Conservation (phyloP, 2,888 invertebrate species). For the Drosophila maculinotata region DNA sequence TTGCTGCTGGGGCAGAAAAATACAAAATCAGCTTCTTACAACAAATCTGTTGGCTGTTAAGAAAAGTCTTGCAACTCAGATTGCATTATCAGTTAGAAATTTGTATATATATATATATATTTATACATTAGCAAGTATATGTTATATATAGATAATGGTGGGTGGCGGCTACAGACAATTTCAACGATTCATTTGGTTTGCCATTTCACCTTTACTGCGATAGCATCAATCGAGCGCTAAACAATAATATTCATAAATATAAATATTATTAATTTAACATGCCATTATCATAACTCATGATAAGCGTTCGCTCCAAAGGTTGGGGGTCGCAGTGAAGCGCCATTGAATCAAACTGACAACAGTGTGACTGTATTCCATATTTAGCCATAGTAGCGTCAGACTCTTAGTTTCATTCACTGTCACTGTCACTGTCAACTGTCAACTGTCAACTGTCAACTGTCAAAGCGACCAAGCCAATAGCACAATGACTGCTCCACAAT, state of each 20-base stretch:
- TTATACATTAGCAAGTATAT: no score
- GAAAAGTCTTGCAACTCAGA: no score
- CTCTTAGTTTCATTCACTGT: constrained; percentile 4
- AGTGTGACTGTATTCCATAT: constrained; percentile 36
- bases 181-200: constrained; percentile 26
- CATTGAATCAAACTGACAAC: constrained; percentile 50
- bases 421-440: constrained; percentile 24
- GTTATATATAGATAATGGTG: not conserved
- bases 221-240: constrained; percentile 38
- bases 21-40: not conserved
- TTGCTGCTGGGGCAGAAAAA: not conserved
- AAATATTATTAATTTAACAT: constrained; percentile 76
- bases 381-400: constrained; percentile 4
- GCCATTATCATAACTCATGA: constrained; percentile 66
- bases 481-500: constrained; percentile 48
- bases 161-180: constrained; percentile 4
- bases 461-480: constrained; percentile 21
- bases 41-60: no score
- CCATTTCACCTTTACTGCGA: constrained; percentile 40
- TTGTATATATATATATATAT: not conserved
- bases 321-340: constrained; percentile 5
- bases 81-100: not conserved
- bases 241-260: constrained; percentile 68
- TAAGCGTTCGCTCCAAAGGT: constrained; percentile 43
- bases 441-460: constrained; percentile 3